Evolutionary conservation across 2,113 vertebrate species (phyloP), one percentile per base, ranked within the genome.

Genomic region (Neodon shergylaensis): DNA sequence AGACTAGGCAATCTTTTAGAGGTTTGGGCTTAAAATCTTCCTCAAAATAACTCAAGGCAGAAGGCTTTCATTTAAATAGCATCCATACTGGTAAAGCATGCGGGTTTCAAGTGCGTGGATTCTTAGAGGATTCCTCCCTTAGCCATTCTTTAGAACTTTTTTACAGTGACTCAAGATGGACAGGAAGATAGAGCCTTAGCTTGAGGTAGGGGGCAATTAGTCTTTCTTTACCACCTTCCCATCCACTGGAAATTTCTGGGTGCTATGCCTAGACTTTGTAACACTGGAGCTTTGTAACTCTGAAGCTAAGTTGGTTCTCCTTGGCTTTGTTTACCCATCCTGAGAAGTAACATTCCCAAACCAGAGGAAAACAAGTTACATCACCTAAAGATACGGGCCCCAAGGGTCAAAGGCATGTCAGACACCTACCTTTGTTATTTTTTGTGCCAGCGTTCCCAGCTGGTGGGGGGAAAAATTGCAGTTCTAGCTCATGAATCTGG

Each of bases 351-450:
- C 96, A 52, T 95, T 97, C 42, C 63, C 74, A 42, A 83, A 82
- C 90, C 92, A 92, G 96, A 97, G 72, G 78, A 92, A 94, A 97
- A 96, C 85, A 61, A 58, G 77, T 91, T 98, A 11, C 77, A 74
- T 76, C 81, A 66, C 76, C 86, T 85, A 90, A 31, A 78, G 73
- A 19, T 74, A 3, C 31, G 92, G 65, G 66, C 31, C 33, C 14
- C 12, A 39, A 79, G 33, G 91, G 54, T 68, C 74, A 94, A 63
- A 92, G 72, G 24, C 94, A 2, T 72, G 31, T 33, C 17, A 83
- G 36, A 95, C 52, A 49, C 72, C 94, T 97, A 74, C 61, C 63
- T 95, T 96, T 49, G 98, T 84, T 82, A 94, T 93, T 95, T 44
- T 2, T 36, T 73, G 16, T 90, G 49, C 70, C 0, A 0, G 58